Evolutionary conservation across 2,113 vertebrate genomes (phyloP), one percentile per base, ranked within the genome.

Genomic region (Atherinomorus stipes): DNA sequence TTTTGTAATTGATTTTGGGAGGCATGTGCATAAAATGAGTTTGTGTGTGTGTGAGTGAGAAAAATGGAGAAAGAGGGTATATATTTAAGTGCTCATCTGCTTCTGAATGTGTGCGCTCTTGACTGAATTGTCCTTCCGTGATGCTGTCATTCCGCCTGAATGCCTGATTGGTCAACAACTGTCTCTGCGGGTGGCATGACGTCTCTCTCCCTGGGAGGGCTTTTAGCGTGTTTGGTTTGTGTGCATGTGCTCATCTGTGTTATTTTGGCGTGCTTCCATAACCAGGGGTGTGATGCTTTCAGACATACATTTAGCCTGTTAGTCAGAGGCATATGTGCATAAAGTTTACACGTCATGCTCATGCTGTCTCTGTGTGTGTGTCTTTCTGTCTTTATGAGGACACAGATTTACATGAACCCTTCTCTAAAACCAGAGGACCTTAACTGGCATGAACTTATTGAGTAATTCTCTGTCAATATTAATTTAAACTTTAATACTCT

Each of bases 131-230:
- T 72, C 71, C 83, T 80, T 80, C 38, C 15, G 66, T 78, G 82
- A 80, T 10, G 42, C 64, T 53, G 81, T 85, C 71, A 47, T 81
- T 89, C 70, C 62, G 67, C 70, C 67, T 75, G 60, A 84, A 59
- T 21, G 63, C 56, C 80, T 87, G 80, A 83, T 83, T 80, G 67
- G 74, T 78, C 83, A 68, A 31, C 59, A 3, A 28, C n/a, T 47
- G 38, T 74, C 69, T 86, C 84, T 54, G 76, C 45, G 10, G 78
- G 83, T n/a, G 22, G 64, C 12, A 11, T 83, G 85, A 80, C 59
- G 71, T 81, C 71, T 80, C 38, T 26, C 63, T 64, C 84, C 69
- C 72, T 70, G 62, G 72, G 78, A 81, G 71, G 77, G 64, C 75
- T 84, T 86, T 85, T 77, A 86, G 56, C 18, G 4, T 60, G 54